phyloP scores from a whole-genome alignment of 1,140 invertebrate species.

The Palaemon carinicauda region DNA sequence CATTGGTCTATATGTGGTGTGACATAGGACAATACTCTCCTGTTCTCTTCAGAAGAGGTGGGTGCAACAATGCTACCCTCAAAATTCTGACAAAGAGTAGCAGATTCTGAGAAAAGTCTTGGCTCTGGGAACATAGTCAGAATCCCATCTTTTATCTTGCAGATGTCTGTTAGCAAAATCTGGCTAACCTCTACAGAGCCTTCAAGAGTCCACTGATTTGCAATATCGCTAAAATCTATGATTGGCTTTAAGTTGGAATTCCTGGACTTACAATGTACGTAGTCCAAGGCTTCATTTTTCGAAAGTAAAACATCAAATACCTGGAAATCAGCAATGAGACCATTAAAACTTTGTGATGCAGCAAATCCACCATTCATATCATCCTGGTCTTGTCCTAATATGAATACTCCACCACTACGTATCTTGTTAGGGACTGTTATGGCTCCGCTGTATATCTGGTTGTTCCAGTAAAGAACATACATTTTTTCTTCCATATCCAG shows the following conservation, averaged over 20 bases:
- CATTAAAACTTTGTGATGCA: not conserved
- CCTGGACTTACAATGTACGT: not conserved
- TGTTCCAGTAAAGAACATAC: not conserved
- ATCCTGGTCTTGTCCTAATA: conserved; percentile 15
- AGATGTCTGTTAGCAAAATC: not conserved
- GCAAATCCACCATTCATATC: not conserved
- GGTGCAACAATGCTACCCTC: not conserved
- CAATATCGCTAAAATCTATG: not conserved
- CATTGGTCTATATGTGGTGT: not conserved
- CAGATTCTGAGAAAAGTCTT: not conserved
- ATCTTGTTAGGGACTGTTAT: not conserved
- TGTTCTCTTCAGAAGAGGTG: not conserved
- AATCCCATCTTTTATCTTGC: not conserved
- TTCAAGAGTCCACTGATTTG: not conserved
- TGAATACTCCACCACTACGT: conserved; percentile 1
- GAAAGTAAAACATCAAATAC: not conserved
- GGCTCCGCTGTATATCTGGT: not conserved
- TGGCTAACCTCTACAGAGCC: not conserved
- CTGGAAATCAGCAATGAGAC: not conserved
- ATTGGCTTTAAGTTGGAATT: not conserved
- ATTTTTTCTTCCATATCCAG: not conserved
- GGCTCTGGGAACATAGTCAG: not conserved
- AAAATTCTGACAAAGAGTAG: not conserved
- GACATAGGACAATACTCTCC: not conserved
- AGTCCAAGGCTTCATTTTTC: not conserved